Conservation (phyloP, 2,888 invertebrate genomes). For the Rhingia rostrata region DNA sequence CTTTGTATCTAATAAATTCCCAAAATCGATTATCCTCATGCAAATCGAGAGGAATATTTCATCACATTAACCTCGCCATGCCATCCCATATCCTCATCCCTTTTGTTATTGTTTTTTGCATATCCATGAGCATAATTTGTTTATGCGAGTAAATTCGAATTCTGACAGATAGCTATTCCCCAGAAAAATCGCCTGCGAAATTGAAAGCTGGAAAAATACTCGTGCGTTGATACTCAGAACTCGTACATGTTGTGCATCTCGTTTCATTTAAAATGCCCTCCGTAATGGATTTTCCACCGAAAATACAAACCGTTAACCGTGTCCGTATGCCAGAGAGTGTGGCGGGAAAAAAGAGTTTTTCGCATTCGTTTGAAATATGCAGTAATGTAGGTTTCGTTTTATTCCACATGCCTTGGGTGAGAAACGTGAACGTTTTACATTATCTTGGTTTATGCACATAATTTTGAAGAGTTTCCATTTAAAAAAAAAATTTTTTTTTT, state of each 20-base stretch:
- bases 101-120: constrained; percentile 36
- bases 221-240: background rate
- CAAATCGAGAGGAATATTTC: constrained; percentile 30
- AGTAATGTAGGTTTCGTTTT: constrained; percentile 18
- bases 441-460: background rate
- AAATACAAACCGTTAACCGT: background rate
- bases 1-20: constrained; percentile 41
- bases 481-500: background rate
- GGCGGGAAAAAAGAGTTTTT: constrained; percentile 5
- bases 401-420: background rate
- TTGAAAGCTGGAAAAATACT: constrained; percentile 51
- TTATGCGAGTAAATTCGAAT: constrained; percentile 53
- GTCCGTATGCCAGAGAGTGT: background rate
- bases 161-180: constrained; percentile 36
- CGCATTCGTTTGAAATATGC: constrained; percentile 20
- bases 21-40: constrained; percentile 42
- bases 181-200: constrained; percentile 47
- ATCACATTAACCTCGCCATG: constrained; percentile 8
- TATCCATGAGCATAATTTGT: constrained; percentile 36
- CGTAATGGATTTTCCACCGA: constrained; percentile 13
- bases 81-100: constrained; percentile 8
- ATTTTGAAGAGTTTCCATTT: background rate
- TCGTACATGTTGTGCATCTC: constrained; percentile 1
- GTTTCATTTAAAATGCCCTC: constrained; percentile 51
- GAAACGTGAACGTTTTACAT: constrained; percentile 30